Conservation (phyloP, 2,113 vertebrate genomes). For the Bubo bubo region DNA sequence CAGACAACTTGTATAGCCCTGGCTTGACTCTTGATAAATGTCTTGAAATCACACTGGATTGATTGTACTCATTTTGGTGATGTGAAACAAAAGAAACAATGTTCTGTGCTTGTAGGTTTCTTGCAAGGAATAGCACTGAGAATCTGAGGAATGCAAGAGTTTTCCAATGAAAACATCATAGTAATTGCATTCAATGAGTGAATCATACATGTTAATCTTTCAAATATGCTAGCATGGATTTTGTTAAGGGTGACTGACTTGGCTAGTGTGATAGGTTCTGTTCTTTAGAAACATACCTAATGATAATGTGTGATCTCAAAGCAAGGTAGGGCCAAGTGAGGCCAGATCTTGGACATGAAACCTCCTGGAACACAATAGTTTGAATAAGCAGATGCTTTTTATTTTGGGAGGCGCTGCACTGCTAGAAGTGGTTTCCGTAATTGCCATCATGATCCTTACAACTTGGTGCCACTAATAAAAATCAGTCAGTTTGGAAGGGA, state of each 20-base stretch:
- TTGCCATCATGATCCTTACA: background rate
- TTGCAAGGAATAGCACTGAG: background rate
- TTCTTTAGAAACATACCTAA: background rate
- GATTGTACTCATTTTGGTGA: background rate
- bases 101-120: background rate
- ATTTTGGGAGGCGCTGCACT: background rate
- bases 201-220: conserved; percentile 15
- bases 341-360: background rate
- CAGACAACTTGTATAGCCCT: background rate
- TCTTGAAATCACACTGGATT: background rate
- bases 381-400: background rate
- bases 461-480: background rate
- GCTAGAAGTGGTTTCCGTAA: background rate
- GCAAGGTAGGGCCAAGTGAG: background rate
- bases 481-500: background rate
- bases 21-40: background rate
- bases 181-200: conserved; percentile 32
- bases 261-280: background rate
- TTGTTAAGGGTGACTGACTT: background rate
- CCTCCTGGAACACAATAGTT: background rate
- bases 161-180: conserved; percentile 49
- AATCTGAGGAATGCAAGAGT: conserved; percentile 27
- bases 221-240: conserved; percentile 23
- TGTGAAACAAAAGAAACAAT: background rate
- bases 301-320: background rate